These are phyloP conservation scores for Acanthoscelides obtectus DNA, from an alignment of 2,888 invertebrate species.

Conservation along the genomic window DNA sequence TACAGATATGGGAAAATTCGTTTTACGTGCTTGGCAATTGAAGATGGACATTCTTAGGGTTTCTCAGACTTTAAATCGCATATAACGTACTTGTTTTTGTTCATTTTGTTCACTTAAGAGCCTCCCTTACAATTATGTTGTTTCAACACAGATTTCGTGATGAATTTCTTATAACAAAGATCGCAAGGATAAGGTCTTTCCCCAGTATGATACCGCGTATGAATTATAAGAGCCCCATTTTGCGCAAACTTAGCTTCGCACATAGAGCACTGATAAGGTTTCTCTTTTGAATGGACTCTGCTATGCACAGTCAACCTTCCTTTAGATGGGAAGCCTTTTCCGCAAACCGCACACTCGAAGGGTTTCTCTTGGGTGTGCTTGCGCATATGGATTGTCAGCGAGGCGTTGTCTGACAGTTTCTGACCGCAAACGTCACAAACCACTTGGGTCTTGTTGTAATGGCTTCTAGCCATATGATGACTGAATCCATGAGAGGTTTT, in stretches of 20 bases:
- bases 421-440: conserved; percentile 41
- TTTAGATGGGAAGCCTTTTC: conserved; percentile 24
- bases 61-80: no score
- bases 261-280: not conserved
- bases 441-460: conserved; percentile 3
- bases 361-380: conserved; percentile 48
- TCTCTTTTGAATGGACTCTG: not conserved
- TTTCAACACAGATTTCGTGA: conserved; percentile 35
- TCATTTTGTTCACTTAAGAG: no score
- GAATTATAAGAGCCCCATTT: conserved; percentile 11
- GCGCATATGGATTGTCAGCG: conserved; percentile 49
- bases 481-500: conserved; percentile 14
- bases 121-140: conserved; percentile 4
- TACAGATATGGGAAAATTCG: no score
- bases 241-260: not conserved
- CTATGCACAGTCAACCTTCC: not conserved
- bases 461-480: conserved; percentile 18
- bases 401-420: not conserved
- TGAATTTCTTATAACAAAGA: conserved; percentile 41
- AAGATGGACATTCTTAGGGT: no score
- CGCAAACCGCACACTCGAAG: conserved; percentile 47
- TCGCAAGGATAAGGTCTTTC: conserved; percentile 30
- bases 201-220: conserved; percentile 49
- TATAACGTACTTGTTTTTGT: no score
- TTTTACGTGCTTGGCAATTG: no score